Evolutionary conservation across 2,113 vertebrate species (phyloP), one percentile per base, ranked within the genome.

Genomic region (Sprattus sprattus): DNA sequence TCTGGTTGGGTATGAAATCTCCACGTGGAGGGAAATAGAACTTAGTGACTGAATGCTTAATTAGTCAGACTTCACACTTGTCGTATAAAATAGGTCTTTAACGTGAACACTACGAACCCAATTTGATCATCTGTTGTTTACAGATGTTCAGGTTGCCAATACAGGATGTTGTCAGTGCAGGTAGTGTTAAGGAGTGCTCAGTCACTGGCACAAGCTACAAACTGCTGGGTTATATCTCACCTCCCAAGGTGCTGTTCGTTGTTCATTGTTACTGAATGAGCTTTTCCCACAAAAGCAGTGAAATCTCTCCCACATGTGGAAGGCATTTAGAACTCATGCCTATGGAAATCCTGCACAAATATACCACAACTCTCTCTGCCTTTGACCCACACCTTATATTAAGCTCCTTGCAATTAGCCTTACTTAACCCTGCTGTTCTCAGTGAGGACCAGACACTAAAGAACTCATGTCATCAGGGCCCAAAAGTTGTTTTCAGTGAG

Each of bases 341-440:
- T 46, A 52, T 86, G 84, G 84, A 90, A 89, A 89, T 82, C 78
- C 64, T 81, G 83, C 82, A 83, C 83, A 81, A 88, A 82, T 83
- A 81, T 82, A 83, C 49, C 16, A 67, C 81, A 86, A 81, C 71
- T 78, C 71, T 78, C 71, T 78, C 71, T 71, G 71, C 64, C 83
- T 89, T 28, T 87, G 84, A 88, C 87, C 87, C 84, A 39, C 44
- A 45, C 80, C 88, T 84, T 83, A 85, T 71, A 82, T 89, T 85
- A 91, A 86, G 86, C 84, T 81, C 82, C 75, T 81, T 71, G 82
- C 89, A 92, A 92, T 92, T 92, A 92, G 85, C 90, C 88, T 80
- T 87, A 86, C 88, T 89, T 88, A 89, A 88, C 88, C 86, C 85
- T 83, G 50, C 88, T 83, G 86, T 75, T 75, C 11, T 39, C 67